Conservation (phyloP, 2,113 vertebrate species). For the Microcebus griseorufus region DNA sequence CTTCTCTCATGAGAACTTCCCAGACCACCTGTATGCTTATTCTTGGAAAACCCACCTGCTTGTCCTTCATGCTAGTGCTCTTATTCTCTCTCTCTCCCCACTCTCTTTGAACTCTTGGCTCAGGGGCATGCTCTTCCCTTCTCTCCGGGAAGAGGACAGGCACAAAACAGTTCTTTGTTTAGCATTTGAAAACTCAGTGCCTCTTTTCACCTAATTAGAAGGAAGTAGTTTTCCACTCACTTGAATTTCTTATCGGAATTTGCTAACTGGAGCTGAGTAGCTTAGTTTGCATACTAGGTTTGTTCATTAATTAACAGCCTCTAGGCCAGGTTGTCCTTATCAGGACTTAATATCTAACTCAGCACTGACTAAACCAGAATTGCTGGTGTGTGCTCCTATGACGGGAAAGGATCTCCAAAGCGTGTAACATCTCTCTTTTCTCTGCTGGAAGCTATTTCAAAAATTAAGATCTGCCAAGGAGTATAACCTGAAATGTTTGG, state of each 20-base stretch:
- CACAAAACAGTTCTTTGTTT: constrained; percentile 70
- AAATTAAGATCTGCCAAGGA: neutral
- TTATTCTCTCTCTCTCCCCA: neutral
- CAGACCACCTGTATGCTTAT: neutral
- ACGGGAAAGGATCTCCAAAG: neutral
- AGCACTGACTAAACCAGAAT: neutral
- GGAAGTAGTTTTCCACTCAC: constrained; percentile 75
- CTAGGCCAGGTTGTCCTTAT: constrained; percentile 47
- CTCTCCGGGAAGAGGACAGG: neutral
- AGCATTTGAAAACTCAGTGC: constrained; percentile 36
- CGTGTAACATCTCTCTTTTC: neutral
- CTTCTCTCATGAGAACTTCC: neutral
- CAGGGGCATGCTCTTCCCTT: neutral
- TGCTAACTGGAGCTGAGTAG: constrained; percentile 37
- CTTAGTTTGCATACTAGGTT: constrained; percentile 46
- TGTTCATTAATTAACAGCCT: constrained; percentile 75
- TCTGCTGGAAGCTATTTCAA: neutral
- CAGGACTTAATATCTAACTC: constrained; percentile 74
- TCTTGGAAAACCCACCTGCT: constrained; percentile 21
- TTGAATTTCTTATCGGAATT: constrained; percentile 68
- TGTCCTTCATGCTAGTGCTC: neutral
- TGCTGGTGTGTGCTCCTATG: neutral
- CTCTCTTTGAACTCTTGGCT: neutral
- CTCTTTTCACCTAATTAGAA: constrained; percentile 60
- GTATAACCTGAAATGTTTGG: neutral